phyloP scores from a whole-genome alignment of 2,888 invertebrate genomes.

The Phytoseiulus persimilis region DNA sequence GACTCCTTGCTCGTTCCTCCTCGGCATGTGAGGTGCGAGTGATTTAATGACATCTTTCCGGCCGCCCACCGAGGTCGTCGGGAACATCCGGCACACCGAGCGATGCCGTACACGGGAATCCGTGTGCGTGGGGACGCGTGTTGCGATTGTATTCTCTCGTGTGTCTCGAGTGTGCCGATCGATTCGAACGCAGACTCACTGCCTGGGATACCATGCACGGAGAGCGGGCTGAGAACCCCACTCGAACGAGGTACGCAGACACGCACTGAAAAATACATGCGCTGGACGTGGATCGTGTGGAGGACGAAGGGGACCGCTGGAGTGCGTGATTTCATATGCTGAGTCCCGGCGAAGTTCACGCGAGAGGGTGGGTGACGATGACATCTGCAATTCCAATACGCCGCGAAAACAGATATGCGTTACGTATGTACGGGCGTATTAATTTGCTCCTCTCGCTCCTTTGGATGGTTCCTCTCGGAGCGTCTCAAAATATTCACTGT shows the following conservation, averaged over 20 bases:
- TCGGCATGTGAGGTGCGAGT: background rate
- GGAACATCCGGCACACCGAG: background rate
- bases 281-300: background rate
- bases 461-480: background rate
- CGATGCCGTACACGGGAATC: background rate
- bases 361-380: background rate
- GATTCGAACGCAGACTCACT: too few species aligned
- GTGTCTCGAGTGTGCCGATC: too few species aligned
- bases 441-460: background rate
- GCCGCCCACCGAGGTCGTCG: background rate
- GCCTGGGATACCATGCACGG: too few species aligned
- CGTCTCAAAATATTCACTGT: too few species aligned
- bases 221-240: too few species aligned
- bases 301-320: background rate
- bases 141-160: background rate
- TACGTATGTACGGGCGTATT: background rate
- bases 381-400: background rate
- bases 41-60: background rate
- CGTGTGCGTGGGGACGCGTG: background rate
- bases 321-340: background rate
- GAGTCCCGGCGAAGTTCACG: background rate
- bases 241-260: too few species aligned
- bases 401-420: background rate
- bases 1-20: background rate
- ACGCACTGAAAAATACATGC: too few species aligned